Conservation (phyloP, 2,797 vertebrate genomes). For the Myripristis murdjan region DNA sequence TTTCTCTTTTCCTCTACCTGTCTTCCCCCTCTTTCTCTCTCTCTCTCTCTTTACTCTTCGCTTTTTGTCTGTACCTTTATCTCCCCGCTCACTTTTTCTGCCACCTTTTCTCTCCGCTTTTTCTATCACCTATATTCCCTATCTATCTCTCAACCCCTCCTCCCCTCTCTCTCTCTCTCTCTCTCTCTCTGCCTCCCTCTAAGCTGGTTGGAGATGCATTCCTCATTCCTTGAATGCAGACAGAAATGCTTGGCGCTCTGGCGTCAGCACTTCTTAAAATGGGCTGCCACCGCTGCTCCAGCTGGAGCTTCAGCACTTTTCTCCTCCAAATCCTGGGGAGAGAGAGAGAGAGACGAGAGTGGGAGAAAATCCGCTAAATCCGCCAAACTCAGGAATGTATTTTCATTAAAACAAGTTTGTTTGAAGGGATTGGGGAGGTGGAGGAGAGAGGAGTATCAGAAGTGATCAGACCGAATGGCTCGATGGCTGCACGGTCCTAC, state of each 20-base stretch:
- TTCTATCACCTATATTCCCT: conserved; percentile 5
- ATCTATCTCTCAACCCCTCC: conserved; percentile 13
- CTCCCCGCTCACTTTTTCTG: neutral
- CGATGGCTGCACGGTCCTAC: conserved; percentile 42
- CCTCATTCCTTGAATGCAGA: conserved; percentile 77
- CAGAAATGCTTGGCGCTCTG: conserved; percentile 69
- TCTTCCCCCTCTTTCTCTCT: conserved; percentile 11
- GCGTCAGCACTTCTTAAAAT: conserved; percentile 84
- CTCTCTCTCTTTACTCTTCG: neutral
- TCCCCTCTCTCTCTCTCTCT: conserved; percentile 12
- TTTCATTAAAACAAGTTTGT: conserved; percentile 85
- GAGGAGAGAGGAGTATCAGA: conserved; percentile 58
- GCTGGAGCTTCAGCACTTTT: conserved; percentile 51
- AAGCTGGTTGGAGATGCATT: conserved; percentile 69
- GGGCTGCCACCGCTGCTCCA: conserved; percentile 57
- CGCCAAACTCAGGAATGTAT: conserved; percentile 81
- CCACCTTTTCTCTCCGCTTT: neutral
- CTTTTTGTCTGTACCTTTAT: neutral
- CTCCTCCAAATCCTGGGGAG: conserved; percentile 46
- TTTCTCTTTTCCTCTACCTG: neutral
- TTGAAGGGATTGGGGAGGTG: conserved; percentile 80
- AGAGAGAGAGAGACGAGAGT: conserved; percentile 68
- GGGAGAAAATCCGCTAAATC: conserved; percentile 81
- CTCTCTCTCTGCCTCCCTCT: conserved; percentile 41
- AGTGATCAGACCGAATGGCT: conserved; percentile 60